A percentile compares a stretch with the other conserved stretches of the same genome.
Conservation (phyloP, 2,797 vertebrate genomes). For the Danio tinwini region DNA sequence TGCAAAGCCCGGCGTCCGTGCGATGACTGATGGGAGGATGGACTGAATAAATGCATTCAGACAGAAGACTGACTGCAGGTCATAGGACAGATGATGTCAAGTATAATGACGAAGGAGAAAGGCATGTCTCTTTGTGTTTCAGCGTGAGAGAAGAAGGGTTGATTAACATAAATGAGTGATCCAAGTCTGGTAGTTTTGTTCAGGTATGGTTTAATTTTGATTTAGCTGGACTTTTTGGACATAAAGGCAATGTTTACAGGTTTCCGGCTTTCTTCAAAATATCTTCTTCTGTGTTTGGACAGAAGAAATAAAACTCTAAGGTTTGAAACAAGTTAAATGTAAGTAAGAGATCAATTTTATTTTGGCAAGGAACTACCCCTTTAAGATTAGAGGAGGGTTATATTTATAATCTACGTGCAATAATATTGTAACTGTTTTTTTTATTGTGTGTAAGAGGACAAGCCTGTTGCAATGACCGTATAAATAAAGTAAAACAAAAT, state of each 20-base stretch:
- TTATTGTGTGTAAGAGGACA: too few species aligned
- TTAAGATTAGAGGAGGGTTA: too few species aligned
- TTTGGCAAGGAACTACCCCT: too few species aligned
- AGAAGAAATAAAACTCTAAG: too few species aligned
- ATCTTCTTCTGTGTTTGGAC: too few species aligned
- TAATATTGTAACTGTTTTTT: too few species aligned
- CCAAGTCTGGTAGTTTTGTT: background rate
- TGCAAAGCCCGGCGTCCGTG: background rate
- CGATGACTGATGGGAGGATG: slow-evolving; percentile 16
- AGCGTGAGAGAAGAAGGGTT: background rate
- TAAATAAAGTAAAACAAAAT: too few species aligned
- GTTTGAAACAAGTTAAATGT: too few species aligned
- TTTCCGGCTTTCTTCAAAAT: too few species aligned
- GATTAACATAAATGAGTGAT: background rate
- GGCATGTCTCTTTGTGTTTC: slow-evolving; percentile 12
- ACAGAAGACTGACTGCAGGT: background rate
- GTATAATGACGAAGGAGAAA: slow-evolving; percentile 10
- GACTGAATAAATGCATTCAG: background rate
- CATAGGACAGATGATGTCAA: slow-evolving; percentile 31
- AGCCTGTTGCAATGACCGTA: too few species aligned
- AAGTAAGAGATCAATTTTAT: too few species aligned
- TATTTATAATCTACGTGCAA: too few species aligned
- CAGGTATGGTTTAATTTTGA: background rate
- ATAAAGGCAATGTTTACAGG: background rate
- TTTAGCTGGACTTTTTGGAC: background rate